Conservation (phyloP, 2,888 invertebrate genomes). For the Drosophila percnosoma region DNA sequence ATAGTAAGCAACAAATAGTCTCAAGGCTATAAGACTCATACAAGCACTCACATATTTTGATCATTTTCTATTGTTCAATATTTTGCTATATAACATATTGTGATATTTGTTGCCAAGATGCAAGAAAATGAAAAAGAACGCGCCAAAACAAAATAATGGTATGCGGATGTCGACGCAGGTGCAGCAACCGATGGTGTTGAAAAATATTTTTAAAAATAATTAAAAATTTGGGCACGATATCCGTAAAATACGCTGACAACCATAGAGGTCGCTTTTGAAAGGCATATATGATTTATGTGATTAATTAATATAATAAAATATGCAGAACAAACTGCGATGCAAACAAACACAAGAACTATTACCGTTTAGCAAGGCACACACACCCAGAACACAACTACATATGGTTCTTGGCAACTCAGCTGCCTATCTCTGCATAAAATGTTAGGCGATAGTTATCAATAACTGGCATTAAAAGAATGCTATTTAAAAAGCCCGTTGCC, state of each 20-base stretch:
- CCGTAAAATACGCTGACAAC: slow-evolving; percentile 9
- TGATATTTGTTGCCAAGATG: slow-evolving; percentile 17
- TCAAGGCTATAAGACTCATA: slow-evolving; percentile 3
- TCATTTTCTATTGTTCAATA: slow-evolving; percentile 11
- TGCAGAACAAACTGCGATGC: slow-evolving; percentile 3
- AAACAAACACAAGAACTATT: slow-evolving; percentile 15
- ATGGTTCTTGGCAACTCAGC: slow-evolving; percentile 43
- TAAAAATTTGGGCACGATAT: slow-evolving; percentile 33
- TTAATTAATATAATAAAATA: slow-evolving; percentile 17
- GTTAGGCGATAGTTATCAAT: slow-evolving; percentile 48
- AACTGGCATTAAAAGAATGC: slow-evolving; percentile 61
- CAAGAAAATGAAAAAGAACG: slow-evolving; percentile 9
- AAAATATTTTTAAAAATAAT: slow-evolving; percentile 25
- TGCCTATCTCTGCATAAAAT: slow-evolving; percentile 45
- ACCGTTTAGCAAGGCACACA: slow-evolving; percentile 31
- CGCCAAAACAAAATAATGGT: slow-evolving; percentile 22
- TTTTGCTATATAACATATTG: neutral
- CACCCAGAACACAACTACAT: slow-evolving; percentile 11
- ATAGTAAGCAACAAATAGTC: slow-evolving; percentile 14
- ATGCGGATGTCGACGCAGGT: slow-evolving; percentile 28
- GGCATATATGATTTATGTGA: slow-evolving; percentile 10
- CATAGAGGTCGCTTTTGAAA: slow-evolving; percentile 20
- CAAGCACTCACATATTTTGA: neutral
- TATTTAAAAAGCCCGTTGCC: slow-evolving; percentile 19
- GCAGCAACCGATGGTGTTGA: slow-evolving; percentile 13